phyloP scores from a whole-genome alignment of 2,888 invertebrate species.

The Aphelenchoides bicaudatus region DNA sequence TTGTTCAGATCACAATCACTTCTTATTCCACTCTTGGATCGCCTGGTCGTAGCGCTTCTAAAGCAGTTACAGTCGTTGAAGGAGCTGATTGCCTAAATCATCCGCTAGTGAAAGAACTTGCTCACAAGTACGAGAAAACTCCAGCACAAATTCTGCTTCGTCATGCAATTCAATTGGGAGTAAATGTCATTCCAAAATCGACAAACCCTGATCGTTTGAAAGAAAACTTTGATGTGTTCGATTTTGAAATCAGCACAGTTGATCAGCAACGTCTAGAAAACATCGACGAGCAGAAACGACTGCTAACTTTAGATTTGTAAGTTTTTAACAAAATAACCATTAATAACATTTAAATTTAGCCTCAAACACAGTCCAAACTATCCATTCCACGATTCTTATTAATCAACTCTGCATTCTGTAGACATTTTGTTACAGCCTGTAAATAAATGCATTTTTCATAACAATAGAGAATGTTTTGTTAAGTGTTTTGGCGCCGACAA shows the following conservation, averaged over 20 bases:
- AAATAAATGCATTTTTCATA: not conserved
- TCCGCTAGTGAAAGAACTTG: conserved; percentile 33
- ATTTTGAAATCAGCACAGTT: conserved; percentile 18
- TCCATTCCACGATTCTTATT: conserved; percentile 7
- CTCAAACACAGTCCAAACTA: not conserved
- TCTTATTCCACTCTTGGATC: conserved; percentile 43
- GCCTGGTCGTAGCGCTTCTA: conserved; percentile 40
- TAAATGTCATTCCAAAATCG: conserved; percentile 23
- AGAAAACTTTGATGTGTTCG: conserved; percentile 24
- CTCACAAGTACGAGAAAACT: conserved; percentile 38
- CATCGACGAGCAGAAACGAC: conserved; percentile 3
- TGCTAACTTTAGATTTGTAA: conserved; percentile 1
- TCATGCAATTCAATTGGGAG: conserved; percentile 19
- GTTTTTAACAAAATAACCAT: not conserved
- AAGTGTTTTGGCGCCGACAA: not conserved
- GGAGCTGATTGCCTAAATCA: conserved; percentile 17
- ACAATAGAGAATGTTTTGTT: not conserved
- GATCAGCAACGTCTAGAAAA: conserved; percentile 20
- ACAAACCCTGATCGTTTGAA: conserved; percentile 7
- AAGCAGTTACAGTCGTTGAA: conserved; percentile 32
- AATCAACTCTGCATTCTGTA: too few relatives aligned
- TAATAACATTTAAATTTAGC: not conserved
- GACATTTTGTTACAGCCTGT: too few relatives aligned
- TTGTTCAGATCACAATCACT: conserved; percentile 65
- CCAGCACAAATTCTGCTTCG: conserved; percentile 35